Percentiles rank a stretch among this genome's conserved stretches.
phyloP scores from a whole-genome alignment of 92 coral and sea anemone genomes.

The Parazoanthus atlanticus region DNA sequence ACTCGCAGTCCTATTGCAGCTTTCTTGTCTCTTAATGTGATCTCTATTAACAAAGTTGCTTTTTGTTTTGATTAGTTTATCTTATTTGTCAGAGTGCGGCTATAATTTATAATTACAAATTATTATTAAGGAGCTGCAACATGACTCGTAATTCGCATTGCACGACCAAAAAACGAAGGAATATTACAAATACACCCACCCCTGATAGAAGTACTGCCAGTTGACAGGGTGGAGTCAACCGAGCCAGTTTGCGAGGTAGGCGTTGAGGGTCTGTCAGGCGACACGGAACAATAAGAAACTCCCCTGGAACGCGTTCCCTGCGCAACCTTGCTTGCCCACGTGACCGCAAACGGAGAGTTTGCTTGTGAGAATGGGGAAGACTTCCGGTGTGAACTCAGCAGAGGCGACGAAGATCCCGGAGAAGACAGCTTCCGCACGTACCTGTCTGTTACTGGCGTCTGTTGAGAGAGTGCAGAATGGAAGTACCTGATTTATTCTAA shows the following conservation, averaged over 20 bases:
- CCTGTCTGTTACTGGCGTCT: conserved; percentile 34
- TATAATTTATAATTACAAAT: too few species aligned
- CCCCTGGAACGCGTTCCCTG: conserved; percentile 36
- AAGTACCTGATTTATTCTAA: not conserved
- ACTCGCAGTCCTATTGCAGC: too few species aligned
- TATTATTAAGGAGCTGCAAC: not conserved
- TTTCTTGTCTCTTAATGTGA: too few species aligned
- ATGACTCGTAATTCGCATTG: not conserved
- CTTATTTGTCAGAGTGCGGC: too few species aligned
- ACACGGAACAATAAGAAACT: not conserved
- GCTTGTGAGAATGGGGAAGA: not conserved
- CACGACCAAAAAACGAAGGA: not conserved
- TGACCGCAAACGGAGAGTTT: conserved; percentile 55
- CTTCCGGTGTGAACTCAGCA: conserved; percentile 17
- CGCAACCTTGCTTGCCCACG: conserved; percentile 73
- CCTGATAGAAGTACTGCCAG: not conserved
- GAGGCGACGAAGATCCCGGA: conserved; percentile 23
- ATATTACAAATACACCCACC: conserved; percentile 7
- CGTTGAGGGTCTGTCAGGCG: conserved; percentile 35
- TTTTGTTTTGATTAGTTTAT: too few species aligned
- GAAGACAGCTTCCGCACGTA: conserved; percentile 31
- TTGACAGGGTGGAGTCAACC: conserved; percentile 8
- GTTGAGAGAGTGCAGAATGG: not conserved
- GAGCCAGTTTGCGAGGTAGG: conserved; percentile 28
- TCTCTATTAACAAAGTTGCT: too few species aligned